These are phyloP conservation scores for Ciona savignyi DNA, from an alignment of 23 tunicate species.

Conservation along the genomic window DNA sequence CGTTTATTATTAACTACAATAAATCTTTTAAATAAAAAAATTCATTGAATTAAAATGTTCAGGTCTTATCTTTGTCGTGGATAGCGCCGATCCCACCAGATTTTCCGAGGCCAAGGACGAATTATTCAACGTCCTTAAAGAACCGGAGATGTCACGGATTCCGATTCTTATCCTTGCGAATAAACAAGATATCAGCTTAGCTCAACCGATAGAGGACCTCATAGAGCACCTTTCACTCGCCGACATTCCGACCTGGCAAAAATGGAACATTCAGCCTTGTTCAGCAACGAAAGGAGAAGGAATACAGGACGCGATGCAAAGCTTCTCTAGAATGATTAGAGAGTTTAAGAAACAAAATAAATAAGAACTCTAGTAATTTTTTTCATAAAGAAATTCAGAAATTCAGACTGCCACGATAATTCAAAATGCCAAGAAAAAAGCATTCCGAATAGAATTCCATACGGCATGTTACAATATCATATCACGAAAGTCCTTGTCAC, in stretches of 20 bases:
- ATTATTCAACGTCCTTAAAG: conserved; percentile 20
- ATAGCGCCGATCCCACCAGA: conserved; percentile 54
- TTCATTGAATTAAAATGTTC: background rate
- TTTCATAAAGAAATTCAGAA: too few relatives aligned
- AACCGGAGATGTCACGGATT: conserved; percentile 31
- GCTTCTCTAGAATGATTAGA: conserved; percentile 37
- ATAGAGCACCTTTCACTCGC: conserved; percentile 2
- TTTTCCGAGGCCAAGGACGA: conserved; percentile 52
- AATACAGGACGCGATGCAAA: conserved; percentile 31
- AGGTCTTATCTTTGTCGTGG: conserved; percentile 71
- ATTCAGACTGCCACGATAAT: too few relatives aligned
- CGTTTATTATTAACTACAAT: too few relatives aligned
- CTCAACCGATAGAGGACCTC: conserved; percentile 11
- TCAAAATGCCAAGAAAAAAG: too few relatives aligned
- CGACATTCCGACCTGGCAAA: conserved; percentile 27
- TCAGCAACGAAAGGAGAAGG: conserved; percentile 59
- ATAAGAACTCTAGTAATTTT: too few relatives aligned
- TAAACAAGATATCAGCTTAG: conserved; percentile 47
- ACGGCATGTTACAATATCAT: too few relatives aligned
- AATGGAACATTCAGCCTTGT: conserved; percentile 45
- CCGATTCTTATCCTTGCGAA: conserved; percentile 55
- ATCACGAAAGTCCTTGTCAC: too few relatives aligned
- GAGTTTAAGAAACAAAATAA: conserved; percentile 17
- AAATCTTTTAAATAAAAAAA: too few relatives aligned
- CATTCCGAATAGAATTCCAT: too few relatives aligned